These are phyloP conservation scores for Drosophila oshimai DNA, from an alignment of 1,140 invertebrate species.

Conservation along the genomic window DNA sequence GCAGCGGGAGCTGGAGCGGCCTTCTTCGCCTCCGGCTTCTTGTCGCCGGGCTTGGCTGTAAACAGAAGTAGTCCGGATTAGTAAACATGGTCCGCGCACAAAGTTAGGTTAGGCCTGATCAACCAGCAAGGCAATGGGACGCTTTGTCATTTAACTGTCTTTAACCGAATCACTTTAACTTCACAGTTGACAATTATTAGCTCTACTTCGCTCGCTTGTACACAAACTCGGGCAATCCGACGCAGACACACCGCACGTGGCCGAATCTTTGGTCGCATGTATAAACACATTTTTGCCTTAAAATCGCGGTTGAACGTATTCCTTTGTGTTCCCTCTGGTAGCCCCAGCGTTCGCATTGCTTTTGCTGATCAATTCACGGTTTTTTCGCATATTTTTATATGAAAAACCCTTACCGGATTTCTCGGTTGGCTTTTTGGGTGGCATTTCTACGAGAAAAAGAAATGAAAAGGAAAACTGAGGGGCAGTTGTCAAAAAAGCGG, in stretches of 20 bases:
- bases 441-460: slow-evolving; percentile 85
- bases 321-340: not conserved
- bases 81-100: slow-evolving; percentile 51
- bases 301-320: slow-evolving; percentile 28
- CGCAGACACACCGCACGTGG: slow-evolving; percentile 64
- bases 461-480: slow-evolving; percentile 79
- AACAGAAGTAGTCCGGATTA: slow-evolving; percentile 21
- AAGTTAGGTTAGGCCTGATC: slow-evolving; percentile 62
- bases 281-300: slow-evolving; percentile 23
- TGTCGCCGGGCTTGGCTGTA: slow-evolving; percentile 79
- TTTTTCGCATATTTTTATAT: slow-evolving; percentile 61
- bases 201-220: not conserved
- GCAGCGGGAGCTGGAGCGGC: slow-evolving; percentile 78
- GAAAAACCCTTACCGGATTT: slow-evolving; percentile 85
- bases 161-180: not conserved
- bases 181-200: not conserved
- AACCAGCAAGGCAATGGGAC: slow-evolving; percentile 27
- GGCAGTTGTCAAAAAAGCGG: slow-evolving; percentile 78
- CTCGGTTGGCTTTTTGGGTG: slow-evolving; percentile 86
- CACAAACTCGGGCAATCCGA: not conserved
- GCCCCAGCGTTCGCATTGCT: slow-evolving; percentile 24
- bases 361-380: slow-evolving; percentile 34
- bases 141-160: not conserved
- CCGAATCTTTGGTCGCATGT: slow-evolving; percentile 25
- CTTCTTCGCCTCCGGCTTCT: slow-evolving; percentile 82